Conservation (phyloP, 2,888 invertebrate species). For the Thymelicus sylvestris region DNA sequence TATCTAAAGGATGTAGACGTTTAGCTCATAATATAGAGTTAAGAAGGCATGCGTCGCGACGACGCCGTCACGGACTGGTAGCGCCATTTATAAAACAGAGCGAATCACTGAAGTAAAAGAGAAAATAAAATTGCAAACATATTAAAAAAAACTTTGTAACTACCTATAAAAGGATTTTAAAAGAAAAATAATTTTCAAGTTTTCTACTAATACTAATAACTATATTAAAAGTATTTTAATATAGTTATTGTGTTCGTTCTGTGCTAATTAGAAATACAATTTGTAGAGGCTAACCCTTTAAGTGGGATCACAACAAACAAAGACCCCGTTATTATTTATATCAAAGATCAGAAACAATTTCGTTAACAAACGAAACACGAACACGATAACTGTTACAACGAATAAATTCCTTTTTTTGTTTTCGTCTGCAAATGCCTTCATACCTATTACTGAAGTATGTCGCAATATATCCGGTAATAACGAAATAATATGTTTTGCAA, state of each 20-base stretch:
- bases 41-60: slow-evolving; percentile 54
- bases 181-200: neutral
- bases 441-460: slow-evolving; percentile 67
- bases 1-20: slow-evolving; percentile 20
- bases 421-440: slow-evolving; percentile 49
- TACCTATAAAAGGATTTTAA: neutral
- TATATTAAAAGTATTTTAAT: neutral
- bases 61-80: slow-evolving; percentile 69
- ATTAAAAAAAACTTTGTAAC: neutral
- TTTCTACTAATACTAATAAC: neutral
- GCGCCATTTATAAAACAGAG: slow-evolving; percentile 38
- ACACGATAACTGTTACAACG: slow-evolving; percentile 27
- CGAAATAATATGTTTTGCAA: slow-evolving; percentile 80
- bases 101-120: slow-evolving; percentile 1
- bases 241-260: neutral
- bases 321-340: slow-evolving; percentile 21
- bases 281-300: slow-evolving; percentile 7
- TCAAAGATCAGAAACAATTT: slow-evolving; percentile 32
- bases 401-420: slow-evolving; percentile 33
- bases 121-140: neutral
- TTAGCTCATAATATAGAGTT: slow-evolving; percentile 34
- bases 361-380: slow-evolving; percentile 24
- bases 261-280: slow-evolving; percentile 13
- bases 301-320: slow-evolving; percentile 26
- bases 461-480: slow-evolving; percentile 79